These are phyloP conservation scores for Garrulus glandarius DNA, from an alignment of 2,797 vertebrate species.

Conservation along the genomic window DNA sequence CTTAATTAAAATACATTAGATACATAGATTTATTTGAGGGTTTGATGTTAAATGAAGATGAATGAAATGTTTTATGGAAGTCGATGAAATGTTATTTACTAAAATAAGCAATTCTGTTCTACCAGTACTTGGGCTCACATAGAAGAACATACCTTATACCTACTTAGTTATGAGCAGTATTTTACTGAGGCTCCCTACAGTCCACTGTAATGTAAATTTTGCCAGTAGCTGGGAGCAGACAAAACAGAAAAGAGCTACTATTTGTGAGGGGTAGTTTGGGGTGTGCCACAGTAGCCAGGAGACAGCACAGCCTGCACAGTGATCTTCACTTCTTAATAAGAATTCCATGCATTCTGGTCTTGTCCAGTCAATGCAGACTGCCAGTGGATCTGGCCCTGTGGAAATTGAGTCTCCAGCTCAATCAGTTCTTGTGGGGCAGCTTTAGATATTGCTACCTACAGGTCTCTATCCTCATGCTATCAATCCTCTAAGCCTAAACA, in stretches of 20 bases:
- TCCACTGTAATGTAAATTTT: not conserved
- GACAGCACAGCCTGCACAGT: fast-evolving
- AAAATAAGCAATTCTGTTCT: constrained; percentile 53
- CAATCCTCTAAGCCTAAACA: not conserved
- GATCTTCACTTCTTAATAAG: not conserved
- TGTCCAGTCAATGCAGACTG: not conserved
- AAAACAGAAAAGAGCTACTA: not conserved
- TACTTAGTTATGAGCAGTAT: not conserved
- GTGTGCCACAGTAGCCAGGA: not conserved
- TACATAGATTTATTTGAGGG: constrained; percentile 49
- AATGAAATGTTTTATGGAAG: constrained; percentile 59
- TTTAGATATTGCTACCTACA: not conserved
- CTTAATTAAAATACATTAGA: constrained; percentile 69
- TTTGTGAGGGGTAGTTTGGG: not conserved
- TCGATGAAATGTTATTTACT: constrained; percentile 26
- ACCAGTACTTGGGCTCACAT: not conserved
- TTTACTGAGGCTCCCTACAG: not conserved
- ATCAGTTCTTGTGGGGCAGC: not conserved
- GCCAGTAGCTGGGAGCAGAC: not conserved
- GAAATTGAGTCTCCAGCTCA: not conserved
- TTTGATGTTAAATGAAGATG: constrained; percentile 66
- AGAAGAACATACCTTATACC: not conserved
- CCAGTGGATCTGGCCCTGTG: not conserved
- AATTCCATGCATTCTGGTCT: not conserved
- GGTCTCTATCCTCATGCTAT: not conserved